Conservation (phyloP, 2,113 vertebrate genomes). For the Limnothrissa miodon region DNA sequence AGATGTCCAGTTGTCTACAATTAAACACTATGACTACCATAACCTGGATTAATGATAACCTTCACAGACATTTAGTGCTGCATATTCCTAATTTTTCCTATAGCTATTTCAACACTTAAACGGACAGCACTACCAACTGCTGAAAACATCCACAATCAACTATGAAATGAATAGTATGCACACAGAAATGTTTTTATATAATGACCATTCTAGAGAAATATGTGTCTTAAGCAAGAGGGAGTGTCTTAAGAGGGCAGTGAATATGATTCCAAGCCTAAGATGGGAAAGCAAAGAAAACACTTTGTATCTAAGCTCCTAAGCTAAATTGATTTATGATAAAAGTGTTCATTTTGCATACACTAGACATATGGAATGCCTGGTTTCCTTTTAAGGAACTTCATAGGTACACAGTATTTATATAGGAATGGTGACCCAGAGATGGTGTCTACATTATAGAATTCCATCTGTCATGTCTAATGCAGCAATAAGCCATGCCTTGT, state of each 20-base stretch:
- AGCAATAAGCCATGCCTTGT: neutral
- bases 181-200: neutral
- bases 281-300: neutral
- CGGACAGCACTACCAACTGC: no score
- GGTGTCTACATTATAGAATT: slow-evolving; percentile 4
- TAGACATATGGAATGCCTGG: neutral
- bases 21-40: no score
- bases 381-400: slow-evolving; percentile 3
- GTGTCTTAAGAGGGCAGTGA: no score
- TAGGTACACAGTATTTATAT: neutral
- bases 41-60: no score
- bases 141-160: neutral
- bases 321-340: neutral
- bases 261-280: neutral
- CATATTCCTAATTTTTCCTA: no score
- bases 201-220: neutral
- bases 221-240: neutral
- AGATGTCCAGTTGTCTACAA: no score
- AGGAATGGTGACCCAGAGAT: neutral
- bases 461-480: neutral
- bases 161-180: no score
- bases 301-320: neutral
- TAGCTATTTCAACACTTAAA: no score
- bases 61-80: no score
- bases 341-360: neutral